Percentiles rank a stretch among this genome's conserved stretches.
Evolutionary conservation across 2,888 invertebrate species (phyloP).

Genomic region (Drosophila borborema): DNA sequence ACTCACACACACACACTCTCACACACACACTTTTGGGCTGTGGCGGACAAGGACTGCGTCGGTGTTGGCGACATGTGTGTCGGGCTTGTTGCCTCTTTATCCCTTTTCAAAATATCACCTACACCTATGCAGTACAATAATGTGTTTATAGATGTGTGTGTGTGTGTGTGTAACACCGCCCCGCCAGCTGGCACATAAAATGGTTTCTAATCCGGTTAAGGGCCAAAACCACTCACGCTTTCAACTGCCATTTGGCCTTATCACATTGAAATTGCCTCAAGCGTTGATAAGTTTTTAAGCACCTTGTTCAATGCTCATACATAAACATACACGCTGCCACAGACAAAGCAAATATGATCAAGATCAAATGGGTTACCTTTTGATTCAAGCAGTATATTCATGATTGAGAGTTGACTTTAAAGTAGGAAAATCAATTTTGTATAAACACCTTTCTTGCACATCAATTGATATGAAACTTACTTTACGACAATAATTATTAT

Average conservation of each 20-base stretch:
- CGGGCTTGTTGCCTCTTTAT: constrained; percentile 51
- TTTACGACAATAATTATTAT: neutral
- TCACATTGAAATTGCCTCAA: constrained; percentile 61
- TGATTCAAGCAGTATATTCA: neutral
- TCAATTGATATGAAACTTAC: neutral
- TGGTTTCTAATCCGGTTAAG: constrained; percentile 70
- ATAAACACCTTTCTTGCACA: too few relatives aligned
- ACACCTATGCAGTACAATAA: constrained; percentile 34
- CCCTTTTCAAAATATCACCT: constrained; percentile 57
- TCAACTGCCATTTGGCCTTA: constrained; percentile 68
- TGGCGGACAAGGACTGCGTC: constrained; percentile 18
- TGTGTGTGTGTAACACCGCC: constrained; percentile 4
- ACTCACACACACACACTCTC: constrained; percentile 15
- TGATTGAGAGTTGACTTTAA: too few relatives aligned
- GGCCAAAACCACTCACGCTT: constrained; percentile 74
- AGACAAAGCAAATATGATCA: neutral
- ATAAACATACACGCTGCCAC: neutral
- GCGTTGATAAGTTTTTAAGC: constrained; percentile 62
- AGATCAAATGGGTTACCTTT: neutral
- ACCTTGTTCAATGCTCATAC: constrained; percentile 5
- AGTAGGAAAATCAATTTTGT: neutral
- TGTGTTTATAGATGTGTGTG: constrained; percentile 17
- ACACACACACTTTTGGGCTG: constrained; percentile 26
- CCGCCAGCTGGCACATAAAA: constrained; percentile 33
- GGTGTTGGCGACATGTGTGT: constrained; percentile 41